Base-by-base conservation (phyloP, 2,797 vertebrate species). In the Pipistrellus kuhlii region DNA sequence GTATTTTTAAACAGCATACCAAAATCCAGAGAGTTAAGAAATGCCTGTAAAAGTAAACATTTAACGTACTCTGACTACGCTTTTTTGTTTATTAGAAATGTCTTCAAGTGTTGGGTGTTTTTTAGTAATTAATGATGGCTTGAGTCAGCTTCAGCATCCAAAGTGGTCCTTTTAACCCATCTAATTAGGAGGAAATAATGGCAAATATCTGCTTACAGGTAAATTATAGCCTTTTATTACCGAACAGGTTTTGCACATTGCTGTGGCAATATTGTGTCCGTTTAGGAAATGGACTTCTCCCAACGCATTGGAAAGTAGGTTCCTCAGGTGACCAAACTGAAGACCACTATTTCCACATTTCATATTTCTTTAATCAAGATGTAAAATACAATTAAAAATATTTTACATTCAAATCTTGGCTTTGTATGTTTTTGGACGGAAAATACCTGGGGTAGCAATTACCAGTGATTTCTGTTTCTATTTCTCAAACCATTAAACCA, bases 371-470 rank as follows among this genome's bases (percentile, higher is more conserved):
- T 94, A 93, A 69, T 93, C 48, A 95, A 94, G 53, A 83, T 91
- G 91, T 81, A 94, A 96, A 93, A 91, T 89, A 68, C 2, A 84
- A 93, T 92, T 97, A 97, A 97, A 96, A 93, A 72, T 86, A 94
- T 94, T 96, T 97, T 96, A 88, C 87, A 91, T 84, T 88, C 91
- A 94, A 88, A 86, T 77, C 27, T 88, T 94, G 95, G 25, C 62
- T 96, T 8, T 96, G 91, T 87, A 10, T 88, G 20, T 73, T 95
- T 96, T 93, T 6, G 81, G 44, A 91, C 93, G 48, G 68, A 93
- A 92, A 82, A 72, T 76, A 59, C 15, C 6, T 23, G 38, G n/a
- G 46, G 27, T 77, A 44, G 64, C 90, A 81, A 85, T 90, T n/a
- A 62, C 41, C n/a, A 64, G 57, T 85, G 17, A 88, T 86, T 85